Evolutionary conservation across 2,888 invertebrate species (phyloP).

Genomic region (Polymixis flavicincta): DNA sequence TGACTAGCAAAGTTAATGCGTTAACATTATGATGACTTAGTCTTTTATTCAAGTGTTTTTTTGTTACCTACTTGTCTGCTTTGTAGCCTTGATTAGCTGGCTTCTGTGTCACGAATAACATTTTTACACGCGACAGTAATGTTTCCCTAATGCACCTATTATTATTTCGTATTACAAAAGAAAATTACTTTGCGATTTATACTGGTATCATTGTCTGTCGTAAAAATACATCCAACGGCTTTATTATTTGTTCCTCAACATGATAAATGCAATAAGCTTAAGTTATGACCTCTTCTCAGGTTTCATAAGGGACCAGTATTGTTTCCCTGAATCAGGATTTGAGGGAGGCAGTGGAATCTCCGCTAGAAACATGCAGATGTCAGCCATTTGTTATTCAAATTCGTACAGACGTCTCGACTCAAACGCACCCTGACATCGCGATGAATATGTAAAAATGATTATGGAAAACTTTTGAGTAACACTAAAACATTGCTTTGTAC

Average conservation of each 20-base stretch:
- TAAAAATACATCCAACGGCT: constrained; percentile 25
- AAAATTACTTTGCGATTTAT: constrained; percentile 44
- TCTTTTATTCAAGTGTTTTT: constrained; percentile 37
- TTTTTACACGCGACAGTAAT: constrained; percentile 58
- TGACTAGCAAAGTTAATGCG: constrained; percentile 71
- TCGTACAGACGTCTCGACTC: constrained; percentile 83
- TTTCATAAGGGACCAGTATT: constrained; percentile 74
- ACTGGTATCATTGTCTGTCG: constrained; percentile 39
- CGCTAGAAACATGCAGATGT: constrained; percentile 86
- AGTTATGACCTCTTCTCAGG: constrained; percentile 71
- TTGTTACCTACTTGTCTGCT: constrained; percentile 33
- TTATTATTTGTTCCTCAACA: constrained; percentile 57
- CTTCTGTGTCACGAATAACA: constrained; percentile 48
- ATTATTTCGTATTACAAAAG: constrained; percentile 49
- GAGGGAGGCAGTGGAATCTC: constrained; percentile 77
- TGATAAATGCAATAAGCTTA: constrained; percentile 68
- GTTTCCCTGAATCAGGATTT: constrained; percentile 77
- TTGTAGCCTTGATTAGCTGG: constrained; percentile 56
- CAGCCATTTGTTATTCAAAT: constrained; percentile 90
- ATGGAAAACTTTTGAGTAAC: constrained; percentile 86
- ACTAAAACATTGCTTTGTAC: constrained; percentile 69
- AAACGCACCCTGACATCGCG: constrained; percentile 86
- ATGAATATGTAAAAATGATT: constrained; percentile 90
- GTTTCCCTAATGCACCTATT: constrained; percentile 51
- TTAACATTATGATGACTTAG: constrained; percentile 56